phyloP scores from a whole-genome alignment of 2,113 vertebrate genomes.

The Hydrochoerus hydrochaeris region DNA sequence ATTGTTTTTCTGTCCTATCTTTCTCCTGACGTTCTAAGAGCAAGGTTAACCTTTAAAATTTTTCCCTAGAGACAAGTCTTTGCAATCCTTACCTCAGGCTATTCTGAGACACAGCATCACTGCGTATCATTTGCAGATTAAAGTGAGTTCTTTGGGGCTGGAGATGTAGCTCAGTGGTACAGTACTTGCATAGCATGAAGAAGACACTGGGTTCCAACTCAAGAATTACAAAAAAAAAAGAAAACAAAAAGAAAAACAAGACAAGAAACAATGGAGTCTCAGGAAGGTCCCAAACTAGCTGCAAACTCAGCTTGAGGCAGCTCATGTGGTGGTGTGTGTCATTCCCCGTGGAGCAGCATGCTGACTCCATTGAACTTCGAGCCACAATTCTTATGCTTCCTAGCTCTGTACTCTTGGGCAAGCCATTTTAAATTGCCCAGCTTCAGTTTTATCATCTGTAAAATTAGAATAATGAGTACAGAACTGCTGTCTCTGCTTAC shows the following conservation, averaged over 20 bases:
- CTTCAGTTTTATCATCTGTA: not conserved
- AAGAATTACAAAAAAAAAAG: not conserved
- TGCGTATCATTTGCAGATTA: not conserved
- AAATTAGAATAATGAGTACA: not conserved
- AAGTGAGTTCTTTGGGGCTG: not conserved
- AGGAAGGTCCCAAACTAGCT: not conserved
- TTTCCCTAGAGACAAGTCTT: not conserved
- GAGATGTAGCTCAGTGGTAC: not conserved
- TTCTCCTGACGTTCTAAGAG: not conserved
- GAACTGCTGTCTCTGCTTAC: not conserved
- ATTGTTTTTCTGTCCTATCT: not conserved
- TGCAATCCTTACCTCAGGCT: not conserved
- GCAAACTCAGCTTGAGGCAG: not conserved
- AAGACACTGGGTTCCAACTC: not conserved
- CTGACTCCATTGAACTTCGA: not conserved
- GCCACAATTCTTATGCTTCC: not conserved
- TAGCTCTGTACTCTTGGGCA: not conserved
- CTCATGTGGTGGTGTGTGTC: no score
- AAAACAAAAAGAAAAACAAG: not conserved
- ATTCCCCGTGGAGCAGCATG: not conserved
- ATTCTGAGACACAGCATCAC: not conserved
- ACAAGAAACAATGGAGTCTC: not conserved
- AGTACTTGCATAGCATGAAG: not conserved
- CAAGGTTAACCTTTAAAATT: not conserved
- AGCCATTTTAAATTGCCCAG: not conserved